Evolutionary conservation across 1,140 invertebrate species (phyloP), one percentile per base, ranked within the genome.

Genomic region (Neodiprion lecontei): DNA sequence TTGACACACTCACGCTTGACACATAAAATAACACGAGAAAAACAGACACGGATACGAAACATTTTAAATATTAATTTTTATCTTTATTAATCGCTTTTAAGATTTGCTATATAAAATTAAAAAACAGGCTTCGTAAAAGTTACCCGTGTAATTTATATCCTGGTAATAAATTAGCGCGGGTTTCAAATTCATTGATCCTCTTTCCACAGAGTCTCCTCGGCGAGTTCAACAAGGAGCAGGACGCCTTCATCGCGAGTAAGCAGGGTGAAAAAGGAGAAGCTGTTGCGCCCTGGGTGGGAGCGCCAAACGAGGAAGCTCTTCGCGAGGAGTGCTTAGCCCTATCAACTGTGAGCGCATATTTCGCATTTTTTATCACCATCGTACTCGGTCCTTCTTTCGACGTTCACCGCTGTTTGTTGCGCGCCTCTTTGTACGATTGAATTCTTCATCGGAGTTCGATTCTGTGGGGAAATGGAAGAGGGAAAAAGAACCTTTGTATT

Each of bases 181-280:
- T 40, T 40, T 40, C 28, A 40, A 40, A 40, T 40, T 40, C 28
- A 40, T 40, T 40, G 28, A 78, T 82, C 82, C 75, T 78, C 40
- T 72, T 79, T 84, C 85, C 90, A 81, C 90, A 99, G 97, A 97
- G 95, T 87, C 93, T 99, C 85, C 90, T 99, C 79, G 95, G 96
- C 71, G 97, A 98, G 81, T 97, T 99, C 87, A 97, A 97, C 87
- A 96, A 96, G 86, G 97, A 99, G 86, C 97, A 98, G 88, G 96
- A 98, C 80, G 95, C 96, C 70, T 98, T 99, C 88, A 93, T 98
- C 77, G 96, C 96, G 83, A 93, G 93, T 94, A 98, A 90, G 91
- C 93, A 80, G 91, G 91, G 91, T 81, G 90, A 90, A 73, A 91
- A 91, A 48, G 93, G 93, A 70, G 94, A 95, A 65, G 93, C 95